Conservation (phyloP, 2,797 vertebrate genomes). For the Myiotriccus ornatus region DNA sequence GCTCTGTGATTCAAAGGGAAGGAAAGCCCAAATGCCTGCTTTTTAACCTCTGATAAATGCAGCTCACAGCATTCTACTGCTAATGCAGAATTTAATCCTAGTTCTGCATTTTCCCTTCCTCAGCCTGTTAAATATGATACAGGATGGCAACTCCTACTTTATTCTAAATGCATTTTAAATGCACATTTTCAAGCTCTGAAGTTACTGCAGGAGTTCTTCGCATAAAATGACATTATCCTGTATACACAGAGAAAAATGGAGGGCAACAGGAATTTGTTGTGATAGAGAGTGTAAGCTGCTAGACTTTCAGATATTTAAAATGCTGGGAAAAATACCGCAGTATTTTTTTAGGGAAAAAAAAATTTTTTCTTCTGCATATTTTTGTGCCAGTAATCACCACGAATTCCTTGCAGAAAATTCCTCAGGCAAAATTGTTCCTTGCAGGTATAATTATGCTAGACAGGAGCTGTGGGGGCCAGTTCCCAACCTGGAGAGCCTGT, state of each 20-base stretch:
- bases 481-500: not conserved
- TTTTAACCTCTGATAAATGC: not conserved
- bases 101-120: not conserved
- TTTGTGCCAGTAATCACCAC: not conserved
- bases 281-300: not conserved
- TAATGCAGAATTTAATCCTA: slow-evolving; percentile 12
- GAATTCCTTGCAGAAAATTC: not conserved
- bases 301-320: not conserved
- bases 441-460: not conserved
- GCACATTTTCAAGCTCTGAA: not conserved
- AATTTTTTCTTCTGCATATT: not conserved
- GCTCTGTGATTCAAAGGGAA: not conserved
- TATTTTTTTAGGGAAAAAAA: not conserved
- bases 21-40: not conserved
- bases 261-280: not conserved
- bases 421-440: not conserved
- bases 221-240: not conserved
- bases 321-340: not conserved
- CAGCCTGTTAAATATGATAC: not conserved
- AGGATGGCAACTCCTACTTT: not conserved
- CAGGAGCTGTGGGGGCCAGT: not conserved
- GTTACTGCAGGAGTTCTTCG: not conserved
- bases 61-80: not conserved
- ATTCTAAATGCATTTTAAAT: not conserved
- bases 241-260: not conserved